Evolutionary conservation across 2,888 invertebrate genomes (phyloP).

Genomic region (Boloria euphrosyne): DNA sequence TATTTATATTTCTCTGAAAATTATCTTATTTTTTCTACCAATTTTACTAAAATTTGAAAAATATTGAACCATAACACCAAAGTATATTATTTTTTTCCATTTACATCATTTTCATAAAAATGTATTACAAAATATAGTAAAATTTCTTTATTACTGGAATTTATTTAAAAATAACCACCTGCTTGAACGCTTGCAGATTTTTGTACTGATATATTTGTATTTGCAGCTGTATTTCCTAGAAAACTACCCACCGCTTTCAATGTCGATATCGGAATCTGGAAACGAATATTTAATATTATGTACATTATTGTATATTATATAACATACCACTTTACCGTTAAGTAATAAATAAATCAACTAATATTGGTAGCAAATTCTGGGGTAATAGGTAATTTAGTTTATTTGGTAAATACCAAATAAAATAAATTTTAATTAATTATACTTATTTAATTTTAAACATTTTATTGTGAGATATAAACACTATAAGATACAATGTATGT

Average conservation of each 20-base stretch:
- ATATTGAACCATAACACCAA: conserved; percentile 17
- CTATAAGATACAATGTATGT: too few species aligned
- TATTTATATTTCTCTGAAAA: conserved; percentile 10
- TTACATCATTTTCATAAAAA: background rate
- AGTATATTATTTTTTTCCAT: background rate
- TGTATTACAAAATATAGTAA: background rate
- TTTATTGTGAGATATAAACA: too few species aligned
- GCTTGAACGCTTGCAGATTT: conserved; percentile 68
- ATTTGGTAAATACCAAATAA: too few species aligned
- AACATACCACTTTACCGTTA: too few species aligned
- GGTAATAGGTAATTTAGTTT: too few species aligned
- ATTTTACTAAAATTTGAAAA: conserved; percentile 8
- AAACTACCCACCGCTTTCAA: conserved; percentile 84
- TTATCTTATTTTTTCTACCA: background rate
- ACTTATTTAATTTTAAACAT: too few species aligned
- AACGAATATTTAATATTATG: conserved; percentile 37
- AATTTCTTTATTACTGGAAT: background rate
- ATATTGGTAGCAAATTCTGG: too few species aligned
- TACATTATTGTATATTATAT: too few species aligned
- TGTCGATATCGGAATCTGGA: conserved; percentile 86
- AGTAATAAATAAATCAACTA: too few species aligned
- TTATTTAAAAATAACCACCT: conserved; percentile 52
- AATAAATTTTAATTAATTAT: too few species aligned
- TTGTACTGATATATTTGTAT: conserved; percentile 68
- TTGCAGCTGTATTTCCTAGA: conserved; percentile 77